These are phyloP conservation scores for Brachypodius melanocephalos DNA, from an alignment of 2,113 vertebrate genomes.

Conservation along the genomic window DNA sequence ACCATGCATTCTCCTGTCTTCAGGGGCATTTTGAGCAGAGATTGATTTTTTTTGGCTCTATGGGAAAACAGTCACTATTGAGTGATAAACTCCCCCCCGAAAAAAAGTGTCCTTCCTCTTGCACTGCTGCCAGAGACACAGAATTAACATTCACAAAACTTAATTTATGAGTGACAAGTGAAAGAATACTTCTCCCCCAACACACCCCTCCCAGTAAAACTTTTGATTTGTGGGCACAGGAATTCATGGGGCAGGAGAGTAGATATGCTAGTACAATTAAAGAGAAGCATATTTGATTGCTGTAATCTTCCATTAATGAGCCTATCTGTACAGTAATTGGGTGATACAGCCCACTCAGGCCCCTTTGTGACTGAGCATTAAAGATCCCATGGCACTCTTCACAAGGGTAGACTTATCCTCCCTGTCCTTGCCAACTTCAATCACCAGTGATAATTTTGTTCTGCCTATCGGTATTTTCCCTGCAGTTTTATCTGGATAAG, in stretches of 20 bases:
- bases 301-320: neutral
- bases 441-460: conserved; percentile 18
- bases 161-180: conserved; percentile 32
- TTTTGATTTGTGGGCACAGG: neutral
- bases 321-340: neutral
- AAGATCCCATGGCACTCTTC: neutral
- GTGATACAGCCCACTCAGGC: neutral
- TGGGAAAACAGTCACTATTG: conserved; percentile 48
- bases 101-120: neutral
- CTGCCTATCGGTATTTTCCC: conserved; percentile 2
- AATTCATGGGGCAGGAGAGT: neutral
- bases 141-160: conserved; percentile 53
- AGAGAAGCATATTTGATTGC: neutral
- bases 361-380: conserved; percentile 3
- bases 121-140: conserved; percentile 36
- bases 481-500: conserved; percentile 27
- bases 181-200: neutral
- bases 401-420: neutral
- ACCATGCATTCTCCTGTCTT: conserved; percentile 47
- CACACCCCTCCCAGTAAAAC: neutral
- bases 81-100: conserved; percentile 54
- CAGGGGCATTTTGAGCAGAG: neutral
- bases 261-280: neutral
- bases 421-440: conserved; percentile 20
- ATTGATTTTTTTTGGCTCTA: conserved; percentile 65